Percentiles rank a stretch among this genome's conserved stretches.
Evolutionary conservation across 2,888 invertebrate species (phyloP).

Genomic region (Lepidocyrtinus sp.): DNA sequence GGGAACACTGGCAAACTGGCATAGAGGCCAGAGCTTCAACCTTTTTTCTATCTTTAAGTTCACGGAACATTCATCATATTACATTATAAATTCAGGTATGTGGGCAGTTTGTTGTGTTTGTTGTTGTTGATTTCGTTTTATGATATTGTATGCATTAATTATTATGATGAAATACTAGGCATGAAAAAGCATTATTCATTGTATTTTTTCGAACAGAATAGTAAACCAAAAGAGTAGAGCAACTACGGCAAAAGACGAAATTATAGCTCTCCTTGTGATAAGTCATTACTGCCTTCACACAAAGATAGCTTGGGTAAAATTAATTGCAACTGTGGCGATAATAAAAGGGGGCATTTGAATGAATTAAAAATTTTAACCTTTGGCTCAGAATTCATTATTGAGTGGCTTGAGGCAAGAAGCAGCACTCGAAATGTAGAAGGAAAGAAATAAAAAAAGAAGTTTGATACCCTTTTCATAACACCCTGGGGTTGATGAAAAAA

Average conservation of each 20-base stretch:
- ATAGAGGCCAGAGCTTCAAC: conserved; percentile 7
- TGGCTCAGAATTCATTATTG: conserved; percentile 63
- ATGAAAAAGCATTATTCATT: conserved; percentile 1
- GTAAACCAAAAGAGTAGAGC: not conserved
- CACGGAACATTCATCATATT: conserved; percentile 5
- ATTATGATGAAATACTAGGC: conserved; percentile 39
- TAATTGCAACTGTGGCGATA: conserved; percentile 64
- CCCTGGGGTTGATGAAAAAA: conserved; percentile 58
- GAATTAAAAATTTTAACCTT: conserved; percentile 67
- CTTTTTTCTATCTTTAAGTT: not conserved
- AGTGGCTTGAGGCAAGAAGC: conserved; percentile 52
- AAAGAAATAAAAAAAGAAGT: conserved; percentile 24
- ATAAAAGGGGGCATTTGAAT: conserved; percentile 62
- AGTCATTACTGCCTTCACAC: conserved; percentile 45
- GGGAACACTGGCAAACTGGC: conserved; percentile 5
- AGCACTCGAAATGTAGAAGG: not conserved
- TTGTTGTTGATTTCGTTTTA: conserved; percentile 26
- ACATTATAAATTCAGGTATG: conserved; percentile 58
- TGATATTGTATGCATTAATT: conserved; percentile 42
- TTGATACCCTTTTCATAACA: conserved; percentile 54
- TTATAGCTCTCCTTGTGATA: conserved; percentile 50
- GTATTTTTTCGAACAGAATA: not conserved
- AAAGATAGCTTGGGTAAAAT: conserved; percentile 47
- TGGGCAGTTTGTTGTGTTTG: conserved; percentile 31
- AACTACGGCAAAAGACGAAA: conserved; percentile 19